Evolutionary conservation across 2,888 invertebrate species (phyloP), one percentile per base, ranked within the genome.

Genomic region (Drosophila falleni): DNA sequence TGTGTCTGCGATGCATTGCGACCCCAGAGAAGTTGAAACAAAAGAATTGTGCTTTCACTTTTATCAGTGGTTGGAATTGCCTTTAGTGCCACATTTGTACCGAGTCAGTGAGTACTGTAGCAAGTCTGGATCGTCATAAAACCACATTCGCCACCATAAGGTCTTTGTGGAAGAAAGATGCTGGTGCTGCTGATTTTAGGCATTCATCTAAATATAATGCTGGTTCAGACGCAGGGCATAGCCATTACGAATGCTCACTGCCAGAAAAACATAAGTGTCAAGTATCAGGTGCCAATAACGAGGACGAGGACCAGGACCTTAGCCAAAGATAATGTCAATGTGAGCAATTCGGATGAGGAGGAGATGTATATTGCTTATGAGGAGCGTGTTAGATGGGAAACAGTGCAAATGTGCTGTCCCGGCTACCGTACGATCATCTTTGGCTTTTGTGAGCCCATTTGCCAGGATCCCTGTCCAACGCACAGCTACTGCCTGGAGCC

Each of bases 371-470:
- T 91, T 35, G 83, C 80, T 13, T 90, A 81, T 15, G 91, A 91
- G 77, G 90, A 91, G 51, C 91, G 89, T 3, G 44, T 87, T 1
- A 81, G 91, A 3, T 86, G 87, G 74, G 91, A 91, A n/a, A 84
- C 81, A 5, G 76, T 89, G 11, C 84, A 83, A 31, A 74, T 91
- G 39, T 90, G 90, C 29, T 91, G 90, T 55, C 74, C 85, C 13
- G 90, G 90, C 19, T 90, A 90, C 77, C 86, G 91, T 10, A 88
- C 88, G 31, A 82, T 89, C 1, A 68, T 88, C 19, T 90, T 90
- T 41, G 90, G 89, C n/a, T 90, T 90, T 50, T 93, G 93, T 54
- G 81, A 87, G 9, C 92, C 94, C 2, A 78, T 90, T 8, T 92
- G 91, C 49, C 44, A 26, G 10, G 75, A 79, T 92, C 93, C 49